Evolutionary conservation across 2,113 vertebrate genomes (phyloP), one percentile per base, ranked within the genome.

Genomic region (Proterorhinus semilunaris): DNA sequence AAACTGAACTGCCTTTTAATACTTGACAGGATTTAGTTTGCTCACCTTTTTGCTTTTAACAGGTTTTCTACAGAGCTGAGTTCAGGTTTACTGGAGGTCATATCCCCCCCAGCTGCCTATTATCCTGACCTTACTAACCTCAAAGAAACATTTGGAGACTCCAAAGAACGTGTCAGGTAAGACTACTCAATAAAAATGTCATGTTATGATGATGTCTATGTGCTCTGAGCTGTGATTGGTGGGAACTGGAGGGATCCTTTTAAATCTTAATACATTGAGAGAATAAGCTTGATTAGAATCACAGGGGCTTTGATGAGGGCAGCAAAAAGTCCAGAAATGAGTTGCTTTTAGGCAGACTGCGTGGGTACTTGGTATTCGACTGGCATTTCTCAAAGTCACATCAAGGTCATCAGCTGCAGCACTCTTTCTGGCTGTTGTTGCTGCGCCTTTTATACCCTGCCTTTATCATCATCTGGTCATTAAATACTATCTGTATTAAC

Each of bases 141-240:
- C 89, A 99, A 95, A 86, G 96, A 98, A 84, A 98, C 98, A 1
- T 99, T 99, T 87, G 98, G 98, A 87, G 98, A 99, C 83, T 96
- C 97, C 44, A 97, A 92, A 87, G 97, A 99, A 77, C 93, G 97
- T 92, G 96, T 98, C 77, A 95, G 90, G 98, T 98, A 89, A 91
- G 93, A 63, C 27, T 13, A 5, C 1, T 66, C 6, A 15, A 54
- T 4, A 1, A 53, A 21, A 47, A 4, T 7, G 15, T 50, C 16
- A 12, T 57, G 53, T 47, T 21, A 27, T 10, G 21, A 59, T 59
- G 57, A 43, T 8, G 7, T 43, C 68, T 21, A 6, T 63, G 63
- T 6, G 10, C 10, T 62, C 52, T 27, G 45, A 27, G 50, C 12
- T 57, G 52, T 52, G 66, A 69, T 63, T n/a, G 48, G 13, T 12